Evolutionary conservation across 2,113 vertebrate genomes (phyloP).

Genomic region (Phocoena sinus): DNA sequence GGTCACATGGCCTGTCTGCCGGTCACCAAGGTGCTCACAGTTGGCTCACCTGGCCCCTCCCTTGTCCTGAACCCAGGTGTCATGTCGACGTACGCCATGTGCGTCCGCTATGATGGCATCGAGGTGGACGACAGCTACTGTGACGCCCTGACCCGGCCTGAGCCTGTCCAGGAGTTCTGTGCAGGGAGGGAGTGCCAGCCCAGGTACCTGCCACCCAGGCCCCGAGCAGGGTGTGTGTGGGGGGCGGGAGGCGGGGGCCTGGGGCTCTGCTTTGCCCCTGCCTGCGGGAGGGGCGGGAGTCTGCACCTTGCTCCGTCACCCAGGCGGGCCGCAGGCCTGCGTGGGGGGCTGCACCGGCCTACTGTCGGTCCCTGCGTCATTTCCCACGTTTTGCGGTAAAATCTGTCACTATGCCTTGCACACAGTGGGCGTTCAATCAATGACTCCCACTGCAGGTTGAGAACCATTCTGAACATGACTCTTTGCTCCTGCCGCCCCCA

Average conservation of each 20-base stretch:
- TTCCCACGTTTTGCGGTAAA: background rate
- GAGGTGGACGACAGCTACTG: constrained; percentile 96
- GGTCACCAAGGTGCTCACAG: background rate
- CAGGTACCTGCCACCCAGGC: constrained; percentile 80
- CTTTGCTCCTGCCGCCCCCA: background rate
- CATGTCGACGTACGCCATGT: constrained; percentile 92
- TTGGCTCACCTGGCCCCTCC: background rate
- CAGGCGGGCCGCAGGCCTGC: too few relatives aligned
- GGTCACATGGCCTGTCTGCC: rapidly evolving
- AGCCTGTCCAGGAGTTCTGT: constrained; percentile 97
- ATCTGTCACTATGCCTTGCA: background rate
- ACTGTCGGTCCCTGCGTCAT: background rate
- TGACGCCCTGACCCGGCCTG: constrained; percentile 92
- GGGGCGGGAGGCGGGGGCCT: rapidly evolving
- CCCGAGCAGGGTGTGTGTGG: rapidly evolving
- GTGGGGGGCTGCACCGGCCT: background rate
- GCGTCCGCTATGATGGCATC: constrained; percentile 94
- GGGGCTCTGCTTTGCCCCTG: background rate
- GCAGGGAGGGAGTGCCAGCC: constrained; percentile 96
- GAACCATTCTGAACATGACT: rapidly evolving
- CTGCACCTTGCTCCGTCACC: rapidly evolving
- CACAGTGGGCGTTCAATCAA: background rate
- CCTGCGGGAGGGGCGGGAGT: rapidly evolving
- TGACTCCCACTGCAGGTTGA: rapidly evolving
- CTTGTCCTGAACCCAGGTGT: constrained; percentile 82